phyloP scores from a whole-genome alignment of 2,113 vertebrate species.

The Otis tarda region DNA sequence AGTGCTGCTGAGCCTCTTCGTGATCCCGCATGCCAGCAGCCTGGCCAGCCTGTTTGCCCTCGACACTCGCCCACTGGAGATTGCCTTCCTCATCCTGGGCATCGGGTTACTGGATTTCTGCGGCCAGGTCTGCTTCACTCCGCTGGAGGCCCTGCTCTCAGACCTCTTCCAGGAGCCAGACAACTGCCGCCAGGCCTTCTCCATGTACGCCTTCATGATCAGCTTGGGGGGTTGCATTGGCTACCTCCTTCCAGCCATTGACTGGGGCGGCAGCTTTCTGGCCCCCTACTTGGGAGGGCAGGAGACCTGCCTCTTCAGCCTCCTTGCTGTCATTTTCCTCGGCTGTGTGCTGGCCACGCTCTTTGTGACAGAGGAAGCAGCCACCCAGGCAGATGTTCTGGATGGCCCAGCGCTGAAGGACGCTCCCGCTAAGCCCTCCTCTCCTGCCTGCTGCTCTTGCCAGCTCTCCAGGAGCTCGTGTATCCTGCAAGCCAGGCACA shows the following conservation, averaged over 20 bases:
- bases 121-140: constrained; percentile 88
- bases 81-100: constrained; percentile 80
- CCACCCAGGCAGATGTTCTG: neutral
- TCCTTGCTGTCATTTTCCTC: constrained; percentile 82
- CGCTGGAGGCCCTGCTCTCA: constrained; percentile 83
- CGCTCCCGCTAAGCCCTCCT: fast-evolving
- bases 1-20: constrained; percentile 81
- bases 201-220: constrained; percentile 85
- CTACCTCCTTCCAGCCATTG: constrained; percentile 82
- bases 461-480: neutral
- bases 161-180: constrained; percentile 85
- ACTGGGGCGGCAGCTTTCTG: constrained; percentile 80
- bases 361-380: constrained; percentile 78
- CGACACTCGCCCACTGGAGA: constrained; percentile 69
- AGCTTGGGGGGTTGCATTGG: constrained; percentile 88
- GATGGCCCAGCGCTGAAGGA: neutral
- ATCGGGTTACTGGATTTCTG: constrained; percentile 86
- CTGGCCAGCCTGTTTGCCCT: constrained; percentile 72
- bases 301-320: constrained; percentile 82
- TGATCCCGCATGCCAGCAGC: constrained; percentile 78
- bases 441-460: constrained; percentile 42
- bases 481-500: neutral
- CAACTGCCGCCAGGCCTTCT: constrained; percentile 83
- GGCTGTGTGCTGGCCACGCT: constrained; percentile 77
- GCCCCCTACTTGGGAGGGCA: constrained; percentile 80